Evolutionary conservation across 2,113 vertebrate species (phyloP).

Genomic region (Calidris pugnax): DNA sequence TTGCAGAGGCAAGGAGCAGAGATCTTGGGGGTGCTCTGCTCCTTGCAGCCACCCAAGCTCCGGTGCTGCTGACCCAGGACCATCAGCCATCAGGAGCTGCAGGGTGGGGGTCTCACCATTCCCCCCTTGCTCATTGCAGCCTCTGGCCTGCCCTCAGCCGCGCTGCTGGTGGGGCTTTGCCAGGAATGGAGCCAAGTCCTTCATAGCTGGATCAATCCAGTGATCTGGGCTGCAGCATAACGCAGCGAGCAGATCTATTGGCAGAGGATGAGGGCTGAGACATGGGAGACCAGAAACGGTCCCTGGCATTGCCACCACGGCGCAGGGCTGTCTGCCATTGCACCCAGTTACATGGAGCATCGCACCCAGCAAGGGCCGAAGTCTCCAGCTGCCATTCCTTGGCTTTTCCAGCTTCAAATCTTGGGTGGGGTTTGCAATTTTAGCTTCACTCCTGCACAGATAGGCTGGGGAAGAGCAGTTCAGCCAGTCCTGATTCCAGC

Average conservation of each 20-base stretch:
- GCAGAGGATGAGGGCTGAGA: neutral
- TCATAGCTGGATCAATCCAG: neutral
- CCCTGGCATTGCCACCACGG: neutral
- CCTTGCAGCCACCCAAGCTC: neutral
- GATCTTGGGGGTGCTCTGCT: neutral
- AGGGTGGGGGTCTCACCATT: neutral
- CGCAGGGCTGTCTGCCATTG: fast-evolving
- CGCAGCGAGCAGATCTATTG: fast-evolving
- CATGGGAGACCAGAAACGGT: neutral
- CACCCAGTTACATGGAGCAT: neutral
- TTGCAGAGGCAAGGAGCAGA: neutral
- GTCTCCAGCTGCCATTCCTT: neutral
- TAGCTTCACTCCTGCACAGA: neutral
- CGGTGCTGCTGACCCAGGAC: neutral
- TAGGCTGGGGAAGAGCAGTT: neutral
- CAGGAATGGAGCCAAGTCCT: neutral
- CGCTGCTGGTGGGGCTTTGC: neutral
- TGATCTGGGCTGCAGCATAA: neutral
- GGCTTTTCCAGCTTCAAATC: neutral
- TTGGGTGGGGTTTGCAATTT: neutral
- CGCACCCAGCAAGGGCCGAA: fast-evolving
- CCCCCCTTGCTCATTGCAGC: fast-evolving
- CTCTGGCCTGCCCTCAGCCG: fast-evolving
- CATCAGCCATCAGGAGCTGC: neutral
- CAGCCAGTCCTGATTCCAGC: neutral